phyloP scores from a whole-genome alignment of 2,113 vertebrate species.

The Cyprinodon variegatus region DNA sequence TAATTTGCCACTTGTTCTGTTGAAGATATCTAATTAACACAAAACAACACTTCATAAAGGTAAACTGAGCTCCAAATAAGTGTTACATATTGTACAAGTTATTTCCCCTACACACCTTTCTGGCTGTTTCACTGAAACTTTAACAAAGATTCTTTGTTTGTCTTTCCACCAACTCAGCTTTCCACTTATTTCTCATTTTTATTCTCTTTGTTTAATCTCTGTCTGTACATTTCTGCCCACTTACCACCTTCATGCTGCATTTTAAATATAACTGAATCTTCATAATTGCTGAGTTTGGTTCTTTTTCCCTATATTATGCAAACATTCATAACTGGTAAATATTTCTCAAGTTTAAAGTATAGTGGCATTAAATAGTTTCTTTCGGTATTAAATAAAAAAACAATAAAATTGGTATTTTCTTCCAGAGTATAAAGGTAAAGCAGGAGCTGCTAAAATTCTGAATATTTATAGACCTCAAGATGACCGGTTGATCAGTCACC shows the following conservation, averaged over 20 bases:
- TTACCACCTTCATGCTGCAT: slow-evolving; percentile 10
- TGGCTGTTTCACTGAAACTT: slow-evolving; percentile 20
- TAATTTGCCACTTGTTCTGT: slow-evolving; percentile 28
- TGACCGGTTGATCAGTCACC: slow-evolving; percentile 8
- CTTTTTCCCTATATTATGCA: slow-evolving; percentile 55
- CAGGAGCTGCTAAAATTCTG: slow-evolving; percentile 26
- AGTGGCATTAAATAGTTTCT: slow-evolving; percentile 25
- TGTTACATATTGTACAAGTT: neutral
- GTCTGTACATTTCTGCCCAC: neutral
- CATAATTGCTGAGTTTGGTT: slow-evolving; percentile 42
- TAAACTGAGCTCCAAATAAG: slow-evolving; percentile 19
- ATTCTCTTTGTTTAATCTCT: slow-evolving; percentile 42
- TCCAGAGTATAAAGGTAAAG: slow-evolving; percentile 21
- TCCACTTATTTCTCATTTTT: slow-evolving; percentile 32
- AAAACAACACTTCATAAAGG: slow-evolving; percentile 19
- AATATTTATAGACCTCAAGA: slow-evolving; percentile 19
- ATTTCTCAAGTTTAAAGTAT: slow-evolving; percentile 45
- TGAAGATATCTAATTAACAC: slow-evolving; percentile 35
- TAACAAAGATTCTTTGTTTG: neutral
- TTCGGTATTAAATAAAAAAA: slow-evolving; percentile 31
- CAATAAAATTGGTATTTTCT: slow-evolving; percentile 40
- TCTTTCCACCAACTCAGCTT: slow-evolving; percentile 8
- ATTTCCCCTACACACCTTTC: neutral
- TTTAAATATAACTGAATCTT: slow-evolving; percentile 46
- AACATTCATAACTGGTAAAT: slow-evolving; percentile 32